Evolutionary conservation across 1,140 invertebrate species (phyloP), one percentile per base, ranked within the genome.

Genomic region (Sitophilus oryzae): DNA sequence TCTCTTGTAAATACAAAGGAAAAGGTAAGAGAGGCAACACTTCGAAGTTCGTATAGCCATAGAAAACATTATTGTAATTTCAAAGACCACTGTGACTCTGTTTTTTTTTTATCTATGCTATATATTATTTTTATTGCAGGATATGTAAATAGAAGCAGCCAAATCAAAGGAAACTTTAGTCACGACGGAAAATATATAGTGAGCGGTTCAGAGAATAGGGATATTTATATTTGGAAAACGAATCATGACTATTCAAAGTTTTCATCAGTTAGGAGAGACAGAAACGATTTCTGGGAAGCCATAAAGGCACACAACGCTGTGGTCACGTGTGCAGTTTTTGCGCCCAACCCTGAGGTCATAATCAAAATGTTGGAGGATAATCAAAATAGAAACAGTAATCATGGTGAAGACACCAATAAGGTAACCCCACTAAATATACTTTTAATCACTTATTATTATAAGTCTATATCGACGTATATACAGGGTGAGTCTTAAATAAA

Each of bases 281-380:
- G 96, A 11, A 99, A 98, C 72, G 89, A 93, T 68, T 97, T 92
- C 72, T 99, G 94, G 93, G 96, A 99, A 74, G 91, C 93, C 0
- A 93, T 98, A 30, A 95, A 96, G 78, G 93, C 93, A 21, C 93
- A 98, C 69, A 94, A 92, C 74, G 92, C 92, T 1, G 86, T 95
- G 8, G 95, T 99, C 0, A 98, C 95, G 0, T 94, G 93, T 70
- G 93, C 95, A 3, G 85, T 98, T 46, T 99, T 99, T 76, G 93
- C 95, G 42, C 94, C 96, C 2, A 93, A 97, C 76, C 95, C 96
- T 0, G 86, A 93, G 56, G 81, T 87, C 40, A 89, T 98, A 59
- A 90, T 96, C 35, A 80, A 81, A 47, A 85, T 88, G 71, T 82
- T 92, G 11, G 64, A 67, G 20, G 68, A 65, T 38, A 57, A 57